Conservation (phyloP, 2,797 vertebrate genomes). For the Tolypeutes matacus region DNA sequence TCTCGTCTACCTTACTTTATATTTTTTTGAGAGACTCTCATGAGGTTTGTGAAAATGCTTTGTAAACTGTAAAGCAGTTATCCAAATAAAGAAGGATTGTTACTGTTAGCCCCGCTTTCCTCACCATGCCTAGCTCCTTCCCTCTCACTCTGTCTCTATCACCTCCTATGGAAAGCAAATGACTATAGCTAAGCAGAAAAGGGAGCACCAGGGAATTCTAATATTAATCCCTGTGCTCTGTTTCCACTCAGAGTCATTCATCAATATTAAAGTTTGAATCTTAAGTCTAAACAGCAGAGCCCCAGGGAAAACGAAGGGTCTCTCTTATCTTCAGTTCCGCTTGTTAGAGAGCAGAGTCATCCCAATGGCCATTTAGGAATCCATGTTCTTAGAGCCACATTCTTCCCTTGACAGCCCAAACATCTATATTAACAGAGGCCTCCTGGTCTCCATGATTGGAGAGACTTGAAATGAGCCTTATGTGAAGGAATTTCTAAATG, state of each 20-base stretch:
- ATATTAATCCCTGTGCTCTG: neutral
- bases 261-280: neutral
- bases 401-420: neutral
- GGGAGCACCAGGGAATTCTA: neutral
- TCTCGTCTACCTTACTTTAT: neutral
- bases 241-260: conserved; percentile 10
- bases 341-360: neutral
- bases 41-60: neutral
- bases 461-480: neutral
- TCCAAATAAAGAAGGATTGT: neutral
- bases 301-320: neutral
- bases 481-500: neutral
- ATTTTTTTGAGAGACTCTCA: neutral
- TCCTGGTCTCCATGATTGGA: neutral
- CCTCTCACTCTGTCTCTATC: neutral
- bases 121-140: neutral
- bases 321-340: conserved; percentile 43
- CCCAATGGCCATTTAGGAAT: neutral
- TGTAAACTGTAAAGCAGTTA: neutral
- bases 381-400: neutral
- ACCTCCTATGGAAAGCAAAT: neutral
- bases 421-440: neutral
- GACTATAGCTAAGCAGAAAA: neutral
- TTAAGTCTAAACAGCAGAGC: neutral
- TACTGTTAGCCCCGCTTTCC: neutral